phyloP scores from a whole-genome alignment of 2,797 vertebrate genomes.

The Anolis apletophallus region DNA sequence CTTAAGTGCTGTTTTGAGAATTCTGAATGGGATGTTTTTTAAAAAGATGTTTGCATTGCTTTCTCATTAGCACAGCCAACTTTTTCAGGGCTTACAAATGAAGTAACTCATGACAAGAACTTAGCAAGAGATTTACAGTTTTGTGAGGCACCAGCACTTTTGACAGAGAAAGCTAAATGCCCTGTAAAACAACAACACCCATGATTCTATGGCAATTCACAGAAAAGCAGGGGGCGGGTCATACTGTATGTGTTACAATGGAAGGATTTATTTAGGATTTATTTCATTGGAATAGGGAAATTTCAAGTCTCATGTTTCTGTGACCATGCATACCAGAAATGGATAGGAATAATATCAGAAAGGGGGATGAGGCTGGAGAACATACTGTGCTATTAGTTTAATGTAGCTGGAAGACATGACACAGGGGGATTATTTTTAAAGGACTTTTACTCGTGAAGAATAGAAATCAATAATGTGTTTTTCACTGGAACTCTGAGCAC shows the following conservation, averaged over 20 bases:
- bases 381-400: background rate
- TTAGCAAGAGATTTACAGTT: background rate
- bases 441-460: constrained; percentile 22
- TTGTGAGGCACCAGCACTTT: too few relatives aligned
- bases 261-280: background rate
- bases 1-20: background rate
- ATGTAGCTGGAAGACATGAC: constrained; percentile 19
- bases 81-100: background rate
- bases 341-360: background rate
- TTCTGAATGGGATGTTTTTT: background rate
- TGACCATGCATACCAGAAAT: background rate
- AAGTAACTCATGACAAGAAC: background rate
- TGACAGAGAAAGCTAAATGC: background rate
- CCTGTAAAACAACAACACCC: too few relatives aligned
- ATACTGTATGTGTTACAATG: background rate
- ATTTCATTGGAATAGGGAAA: background rate
- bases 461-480: background rate
- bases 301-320: background rate
- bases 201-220: too few relatives aligned
- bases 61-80: background rate
- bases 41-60: background rate
- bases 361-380: background rate
- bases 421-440: background rate
- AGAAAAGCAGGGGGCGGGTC: too few relatives aligned
- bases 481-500: background rate